These are phyloP conservation scores for Tragelaphus buxtoni DNA, from an alignment of 2,113 vertebrate species.

Conservation along the genomic window DNA sequence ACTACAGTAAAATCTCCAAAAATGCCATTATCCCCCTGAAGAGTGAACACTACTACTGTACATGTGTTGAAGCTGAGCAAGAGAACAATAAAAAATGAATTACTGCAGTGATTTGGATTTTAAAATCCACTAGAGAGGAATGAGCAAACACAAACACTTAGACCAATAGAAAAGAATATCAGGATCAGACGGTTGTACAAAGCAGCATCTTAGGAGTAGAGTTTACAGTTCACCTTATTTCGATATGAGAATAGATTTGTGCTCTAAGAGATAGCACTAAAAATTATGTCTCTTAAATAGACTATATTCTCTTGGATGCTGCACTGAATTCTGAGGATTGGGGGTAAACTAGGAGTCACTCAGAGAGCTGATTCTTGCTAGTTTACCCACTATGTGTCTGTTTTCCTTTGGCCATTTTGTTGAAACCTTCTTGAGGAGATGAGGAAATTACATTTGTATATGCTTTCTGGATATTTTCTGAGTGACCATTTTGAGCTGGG, in stretches of 20 bases:
- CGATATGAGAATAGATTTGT: background rate
- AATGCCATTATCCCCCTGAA: constrained; percentile 75
- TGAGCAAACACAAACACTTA: constrained; percentile 63
- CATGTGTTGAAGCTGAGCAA: constrained; percentile 68
- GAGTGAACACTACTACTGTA: constrained; percentile 71
- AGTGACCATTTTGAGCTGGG: background rate
- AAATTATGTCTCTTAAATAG: background rate
- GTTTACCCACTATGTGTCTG: background rate
- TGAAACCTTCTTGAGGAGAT: background rate
- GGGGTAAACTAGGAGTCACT: background rate
- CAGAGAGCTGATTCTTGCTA: background rate
- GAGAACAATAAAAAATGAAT: constrained; percentile 75
- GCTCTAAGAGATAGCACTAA: background rate
- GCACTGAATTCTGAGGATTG: background rate
- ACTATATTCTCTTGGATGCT: background rate
- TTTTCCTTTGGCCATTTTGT: background rate
- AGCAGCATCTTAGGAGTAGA: background rate
- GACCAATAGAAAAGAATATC: background rate
- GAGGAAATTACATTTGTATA: background rate
- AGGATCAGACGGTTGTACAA: background rate
- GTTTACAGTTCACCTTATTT: background rate
- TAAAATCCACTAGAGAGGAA: constrained; percentile 69
- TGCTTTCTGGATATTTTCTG: background rate
- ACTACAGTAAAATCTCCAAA: constrained; percentile 77
- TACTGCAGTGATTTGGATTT: constrained; percentile 71